A percentile compares a stretch with the other conserved stretches of the same genome.
These are phyloP conservation scores for Yponomeuta plumbellus DNA, from an alignment of 2,888 invertebrate species.

Conservation along the genomic window DNA sequence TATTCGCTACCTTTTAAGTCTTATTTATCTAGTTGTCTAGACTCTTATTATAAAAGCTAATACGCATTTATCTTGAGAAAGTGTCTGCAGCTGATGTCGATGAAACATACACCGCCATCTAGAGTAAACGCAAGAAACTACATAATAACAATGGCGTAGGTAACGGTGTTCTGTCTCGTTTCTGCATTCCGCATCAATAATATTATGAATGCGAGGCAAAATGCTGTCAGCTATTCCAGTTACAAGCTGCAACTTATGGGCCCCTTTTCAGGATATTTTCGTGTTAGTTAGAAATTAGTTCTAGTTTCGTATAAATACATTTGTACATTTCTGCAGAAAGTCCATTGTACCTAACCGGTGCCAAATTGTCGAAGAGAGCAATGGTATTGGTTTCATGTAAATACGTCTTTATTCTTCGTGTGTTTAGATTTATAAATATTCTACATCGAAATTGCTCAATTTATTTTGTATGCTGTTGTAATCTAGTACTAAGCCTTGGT, in stretches of 20 bases:
- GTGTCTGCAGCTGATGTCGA: neutral
- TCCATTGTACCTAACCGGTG: slow-evolving; percentile 69
- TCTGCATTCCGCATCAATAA: no score
- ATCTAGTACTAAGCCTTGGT: slow-evolving; percentile 2
- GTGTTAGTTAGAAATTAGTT: slow-evolving; percentile 10
- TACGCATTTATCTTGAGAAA: neutral
- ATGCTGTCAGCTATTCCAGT: neutral
- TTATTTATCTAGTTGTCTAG: slow-evolving; percentile 30
- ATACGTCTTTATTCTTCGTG: slow-evolving; percentile 8
- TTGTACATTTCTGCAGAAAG: slow-evolving; percentile 49
- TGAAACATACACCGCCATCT: neutral
- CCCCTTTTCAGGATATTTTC: neutral
- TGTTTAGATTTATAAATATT: slow-evolving; percentile 5
- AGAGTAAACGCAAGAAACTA: neutral
- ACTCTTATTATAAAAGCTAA: neutral
- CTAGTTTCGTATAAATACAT: slow-evolving; percentile 34
- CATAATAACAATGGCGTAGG: neutral
- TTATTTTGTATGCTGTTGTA: slow-evolving; percentile 1
- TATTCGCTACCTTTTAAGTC: slow-evolving; percentile 46
- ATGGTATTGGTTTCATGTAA: slow-evolving; percentile 10
- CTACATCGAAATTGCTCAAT: slow-evolving; percentile 18
- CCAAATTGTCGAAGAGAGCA: slow-evolving; percentile 39
- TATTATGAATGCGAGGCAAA: neutral
- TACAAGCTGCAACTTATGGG: no score
- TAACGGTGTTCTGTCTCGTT: neutral